Evolutionary conservation across 2,888 invertebrate species (phyloP).

Genomic region (Lamproptera curius): DNA sequence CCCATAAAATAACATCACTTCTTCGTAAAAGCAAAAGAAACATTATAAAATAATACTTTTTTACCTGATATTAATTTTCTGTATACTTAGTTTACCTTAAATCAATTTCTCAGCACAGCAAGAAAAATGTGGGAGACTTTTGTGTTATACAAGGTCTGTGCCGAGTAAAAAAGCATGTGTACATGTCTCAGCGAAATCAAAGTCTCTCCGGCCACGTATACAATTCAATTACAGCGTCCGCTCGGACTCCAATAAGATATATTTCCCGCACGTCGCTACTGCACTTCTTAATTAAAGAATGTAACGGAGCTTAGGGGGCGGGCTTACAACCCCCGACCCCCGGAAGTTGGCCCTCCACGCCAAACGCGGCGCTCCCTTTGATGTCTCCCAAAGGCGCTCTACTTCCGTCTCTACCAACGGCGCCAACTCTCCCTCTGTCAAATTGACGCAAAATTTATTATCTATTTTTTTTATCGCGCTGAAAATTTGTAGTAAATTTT

Average conservation of each 20-base stretch:
- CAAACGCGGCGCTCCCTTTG: slow-evolving; percentile 5
- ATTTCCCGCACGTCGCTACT: background rate
- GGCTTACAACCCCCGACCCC: background rate
- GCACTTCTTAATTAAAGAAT: slow-evolving; percentile 2
- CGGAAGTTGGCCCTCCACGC: background rate
- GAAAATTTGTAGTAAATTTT: too few species aligned
- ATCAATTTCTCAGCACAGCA: too few species aligned
- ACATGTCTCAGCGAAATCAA: too few species aligned
- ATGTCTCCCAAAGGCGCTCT: slow-evolving; percentile 1
- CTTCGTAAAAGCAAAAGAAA: too few species aligned
- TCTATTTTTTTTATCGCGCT: too few species aligned
- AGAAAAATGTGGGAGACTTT: too few species aligned
- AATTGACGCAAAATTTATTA: slow-evolving; percentile 2
- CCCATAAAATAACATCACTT: too few species aligned
- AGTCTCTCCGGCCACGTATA: background rate
- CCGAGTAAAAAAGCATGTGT: too few species aligned
- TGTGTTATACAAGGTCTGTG: too few species aligned
- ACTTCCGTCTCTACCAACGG: slow-evolving; percentile 10
- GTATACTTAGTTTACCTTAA: too few species aligned
- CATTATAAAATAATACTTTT: too few species aligned
- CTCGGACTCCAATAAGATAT: background rate
- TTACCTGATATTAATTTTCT: too few species aligned
- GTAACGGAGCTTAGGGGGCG: background rate
- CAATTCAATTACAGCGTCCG: background rate
- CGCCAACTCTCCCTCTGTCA: background rate